Percentiles rank a stretch among this genome's conserved stretches.
These are phyloP conservation scores for Bryconaethiops microstoma DNA, from an alignment of 2,797 vertebrate species.

Conservation along the genomic window DNA sequence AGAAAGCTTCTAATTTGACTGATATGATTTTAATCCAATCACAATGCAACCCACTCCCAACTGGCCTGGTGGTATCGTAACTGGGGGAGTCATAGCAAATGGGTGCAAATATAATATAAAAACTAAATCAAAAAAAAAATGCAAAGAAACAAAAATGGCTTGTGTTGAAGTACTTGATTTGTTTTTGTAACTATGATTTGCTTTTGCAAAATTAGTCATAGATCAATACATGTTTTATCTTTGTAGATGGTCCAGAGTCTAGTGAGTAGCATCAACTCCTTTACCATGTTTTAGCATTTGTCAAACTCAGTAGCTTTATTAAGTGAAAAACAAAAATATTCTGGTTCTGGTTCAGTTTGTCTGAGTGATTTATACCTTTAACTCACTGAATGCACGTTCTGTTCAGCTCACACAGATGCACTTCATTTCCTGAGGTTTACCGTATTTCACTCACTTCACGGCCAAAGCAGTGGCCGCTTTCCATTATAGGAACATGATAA, in stretches of 20 bases:
- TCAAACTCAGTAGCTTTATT: neutral
- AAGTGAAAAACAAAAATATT: neutral
- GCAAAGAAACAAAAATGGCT: no score
- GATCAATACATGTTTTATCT: no score
- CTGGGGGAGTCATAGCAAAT: no score
- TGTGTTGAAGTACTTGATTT: no score
- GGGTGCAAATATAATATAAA: no score
- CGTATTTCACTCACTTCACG: constrained; percentile 47
- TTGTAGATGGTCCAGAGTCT: neutral
- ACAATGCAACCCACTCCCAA: no score
- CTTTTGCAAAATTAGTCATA: no score
- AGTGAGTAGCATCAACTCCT: neutral
- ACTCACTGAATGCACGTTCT: neutral
- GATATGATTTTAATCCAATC: no score
- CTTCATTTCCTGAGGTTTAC: constrained; percentile 37
- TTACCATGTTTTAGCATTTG: neutral
- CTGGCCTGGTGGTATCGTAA: no score
- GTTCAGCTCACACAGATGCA: neutral
- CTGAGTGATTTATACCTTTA: neutral
- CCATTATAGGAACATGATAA: constrained; percentile 56
- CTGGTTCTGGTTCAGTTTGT: neutral
- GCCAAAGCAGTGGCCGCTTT: constrained; percentile 48
- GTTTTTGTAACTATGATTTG: no score
- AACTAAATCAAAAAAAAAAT: no score
- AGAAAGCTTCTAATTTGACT: no score